These are phyloP conservation scores for Sepioteuthis lessoniana DNA, from an alignment of 2,888 invertebrate species.

Conservation along the genomic window DNA sequence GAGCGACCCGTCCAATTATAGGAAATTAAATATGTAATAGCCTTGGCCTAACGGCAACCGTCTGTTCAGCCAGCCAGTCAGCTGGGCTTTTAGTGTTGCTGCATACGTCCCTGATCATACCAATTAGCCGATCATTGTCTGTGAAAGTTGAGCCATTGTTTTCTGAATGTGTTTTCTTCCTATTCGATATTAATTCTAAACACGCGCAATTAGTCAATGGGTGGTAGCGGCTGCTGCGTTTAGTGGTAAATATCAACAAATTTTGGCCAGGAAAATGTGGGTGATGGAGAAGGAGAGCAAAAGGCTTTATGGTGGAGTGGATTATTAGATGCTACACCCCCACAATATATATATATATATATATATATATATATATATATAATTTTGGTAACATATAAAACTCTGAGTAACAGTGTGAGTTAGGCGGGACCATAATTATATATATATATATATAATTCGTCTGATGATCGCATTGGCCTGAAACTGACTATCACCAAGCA, in stretches of 20 bases:
- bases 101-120: not conserved
- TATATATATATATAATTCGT: not conserved
- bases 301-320: not conserved
- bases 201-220: not conserved
- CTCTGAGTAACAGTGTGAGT: no score
- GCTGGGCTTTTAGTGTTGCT: not conserved
- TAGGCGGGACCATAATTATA: not conserved
- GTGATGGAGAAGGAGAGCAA: not conserved
- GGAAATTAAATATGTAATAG: not conserved
- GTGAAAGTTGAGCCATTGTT: slow-evolving; percentile 3
- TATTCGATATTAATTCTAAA: slow-evolving; percentile 17
- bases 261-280: not conserved
- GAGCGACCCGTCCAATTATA: no score
- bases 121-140: slow-evolving; percentile 1
- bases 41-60: not conserved
- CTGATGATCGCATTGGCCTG: no score
- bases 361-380: not conserved
- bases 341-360: not conserved
- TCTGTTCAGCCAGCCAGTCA: not conserved
- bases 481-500: no score
- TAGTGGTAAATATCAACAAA: not conserved
- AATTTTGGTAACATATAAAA: no score
- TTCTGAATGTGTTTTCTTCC: not conserved
- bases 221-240: not conserved
- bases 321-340: not conserved